These are phyloP conservation scores for Miniopterus natalensis DNA, from an alignment of 2,113 vertebrate genomes.

Conservation along the genomic window DNA sequence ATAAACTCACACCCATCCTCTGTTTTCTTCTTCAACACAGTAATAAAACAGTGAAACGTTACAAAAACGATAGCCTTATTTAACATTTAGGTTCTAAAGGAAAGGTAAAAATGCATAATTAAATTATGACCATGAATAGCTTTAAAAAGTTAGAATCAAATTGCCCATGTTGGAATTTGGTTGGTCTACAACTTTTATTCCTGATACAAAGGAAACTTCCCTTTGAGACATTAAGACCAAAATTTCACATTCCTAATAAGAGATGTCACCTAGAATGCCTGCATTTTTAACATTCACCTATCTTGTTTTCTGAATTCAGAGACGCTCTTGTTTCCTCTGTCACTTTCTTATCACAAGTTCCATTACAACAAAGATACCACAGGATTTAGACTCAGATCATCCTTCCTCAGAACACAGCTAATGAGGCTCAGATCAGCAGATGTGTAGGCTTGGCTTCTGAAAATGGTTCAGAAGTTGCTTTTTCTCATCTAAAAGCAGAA, in stretches of 20 bases:
- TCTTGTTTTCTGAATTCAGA: background rate
- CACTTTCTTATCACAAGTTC: background rate
- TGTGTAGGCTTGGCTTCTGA: background rate
- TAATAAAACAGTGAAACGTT: conserved; percentile 4
- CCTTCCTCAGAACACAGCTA: background rate
- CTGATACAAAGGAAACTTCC: background rate
- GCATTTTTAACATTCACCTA: background rate
- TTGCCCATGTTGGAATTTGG: background rate
- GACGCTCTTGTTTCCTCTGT: background rate
- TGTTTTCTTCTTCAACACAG: conserved; percentile 34
- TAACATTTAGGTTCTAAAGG: background rate
- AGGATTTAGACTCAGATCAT: background rate
- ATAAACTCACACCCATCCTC: background rate
- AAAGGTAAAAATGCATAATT: background rate
- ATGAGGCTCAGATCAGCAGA: background rate
- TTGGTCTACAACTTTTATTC: conserved; percentile 43
- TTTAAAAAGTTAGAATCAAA: conserved; percentile 26
- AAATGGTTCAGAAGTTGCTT: conserved; percentile 10
- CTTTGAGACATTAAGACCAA: background rate
- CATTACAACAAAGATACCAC: background rate
- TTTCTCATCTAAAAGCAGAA: background rate
- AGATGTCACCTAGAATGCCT: background rate
- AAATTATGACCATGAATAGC: background rate
- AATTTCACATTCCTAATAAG: background rate
- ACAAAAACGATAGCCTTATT: background rate